These are phyloP conservation scores for Taenaris catops DNA, from an alignment of 2,888 invertebrate species.

Conservation along the genomic window DNA sequence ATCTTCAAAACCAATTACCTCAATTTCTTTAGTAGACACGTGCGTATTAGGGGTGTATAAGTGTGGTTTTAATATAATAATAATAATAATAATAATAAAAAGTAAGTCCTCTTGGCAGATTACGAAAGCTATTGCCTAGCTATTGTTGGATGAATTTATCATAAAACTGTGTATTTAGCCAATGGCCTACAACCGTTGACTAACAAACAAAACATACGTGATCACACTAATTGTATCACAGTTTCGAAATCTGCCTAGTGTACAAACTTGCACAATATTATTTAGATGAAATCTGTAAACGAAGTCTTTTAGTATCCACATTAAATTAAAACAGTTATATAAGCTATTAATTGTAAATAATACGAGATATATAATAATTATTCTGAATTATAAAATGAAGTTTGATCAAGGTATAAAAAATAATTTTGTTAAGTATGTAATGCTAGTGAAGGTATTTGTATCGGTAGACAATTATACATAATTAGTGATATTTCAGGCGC, in stretches of 20 bases:
- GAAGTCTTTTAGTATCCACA: constrained; percentile 36
- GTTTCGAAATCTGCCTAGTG: constrained; percentile 15
- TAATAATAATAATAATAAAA: too few relatives aligned
- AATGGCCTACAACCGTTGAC: too few relatives aligned
- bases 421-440: constrained; percentile 9
- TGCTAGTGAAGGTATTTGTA: constrained; percentile 8
- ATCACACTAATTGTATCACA: too few relatives aligned
- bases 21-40: constrained; percentile 73
- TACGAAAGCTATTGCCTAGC: too few relatives aligned
- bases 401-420: constrained; percentile 17
- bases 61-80: constrained; percentile 51
- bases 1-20: constrained; percentile 76
- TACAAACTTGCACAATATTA: constrained; percentile 48
- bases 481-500: too few relatives aligned
- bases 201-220: too few relatives aligned
- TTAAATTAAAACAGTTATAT: constrained; percentile 42
- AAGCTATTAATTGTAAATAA: constrained; percentile 62
- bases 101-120: too few relatives aligned
- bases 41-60: constrained; percentile 54
- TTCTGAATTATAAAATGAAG: constrained; percentile 9
- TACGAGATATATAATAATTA: constrained; percentile 22
- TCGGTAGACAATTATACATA: constrained; percentile 3
- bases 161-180: too few relatives aligned
- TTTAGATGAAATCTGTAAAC: constrained; percentile 31
- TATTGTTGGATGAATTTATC: too few relatives aligned